phyloP scores from a whole-genome alignment of 2,797 vertebrate genomes.

The Pteronotus mesoamericanus region DNA sequence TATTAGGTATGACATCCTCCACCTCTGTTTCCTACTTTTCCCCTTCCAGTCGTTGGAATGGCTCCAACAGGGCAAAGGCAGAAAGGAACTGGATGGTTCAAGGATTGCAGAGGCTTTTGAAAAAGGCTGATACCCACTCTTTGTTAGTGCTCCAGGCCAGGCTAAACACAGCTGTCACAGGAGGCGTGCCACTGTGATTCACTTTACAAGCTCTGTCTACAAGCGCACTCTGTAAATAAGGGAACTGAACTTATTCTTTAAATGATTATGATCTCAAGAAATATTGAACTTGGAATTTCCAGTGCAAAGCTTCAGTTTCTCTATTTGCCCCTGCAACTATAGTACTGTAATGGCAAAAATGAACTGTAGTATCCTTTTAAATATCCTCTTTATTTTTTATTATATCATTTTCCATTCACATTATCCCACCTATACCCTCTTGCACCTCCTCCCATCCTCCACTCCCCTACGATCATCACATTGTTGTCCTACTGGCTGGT shows the following conservation, averaged over 20 bases:
- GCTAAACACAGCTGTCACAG: conserved; percentile 20
- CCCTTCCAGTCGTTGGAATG: conserved; percentile 26
- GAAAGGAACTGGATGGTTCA: conserved; percentile 64
- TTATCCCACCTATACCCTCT: not conserved
- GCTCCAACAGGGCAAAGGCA: conserved; percentile 15
- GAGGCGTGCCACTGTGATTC: not conserved
- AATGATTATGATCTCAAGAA: not conserved
- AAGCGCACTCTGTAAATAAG: not conserved
- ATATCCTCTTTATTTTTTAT: not conserved
- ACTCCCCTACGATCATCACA: not conserved
- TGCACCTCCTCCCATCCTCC: not conserved
- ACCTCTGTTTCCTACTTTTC: not conserved
- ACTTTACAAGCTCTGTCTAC: not conserved
- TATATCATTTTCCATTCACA: not conserved
- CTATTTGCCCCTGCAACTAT: not conserved
- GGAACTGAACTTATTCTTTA: not conserved
- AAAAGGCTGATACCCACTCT: not conserved
- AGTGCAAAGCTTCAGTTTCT: not conserved
- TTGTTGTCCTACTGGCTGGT: not conserved
- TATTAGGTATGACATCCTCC: not conserved
- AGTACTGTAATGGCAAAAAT: not conserved
- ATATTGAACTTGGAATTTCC: not conserved
- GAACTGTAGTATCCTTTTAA: not conserved
- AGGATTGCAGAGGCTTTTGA: conserved; percentile 36
- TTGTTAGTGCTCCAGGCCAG: conserved; percentile 47